phyloP scores from a whole-genome alignment of 2,888 invertebrate genomes.

The Autographa gamma region DNA sequence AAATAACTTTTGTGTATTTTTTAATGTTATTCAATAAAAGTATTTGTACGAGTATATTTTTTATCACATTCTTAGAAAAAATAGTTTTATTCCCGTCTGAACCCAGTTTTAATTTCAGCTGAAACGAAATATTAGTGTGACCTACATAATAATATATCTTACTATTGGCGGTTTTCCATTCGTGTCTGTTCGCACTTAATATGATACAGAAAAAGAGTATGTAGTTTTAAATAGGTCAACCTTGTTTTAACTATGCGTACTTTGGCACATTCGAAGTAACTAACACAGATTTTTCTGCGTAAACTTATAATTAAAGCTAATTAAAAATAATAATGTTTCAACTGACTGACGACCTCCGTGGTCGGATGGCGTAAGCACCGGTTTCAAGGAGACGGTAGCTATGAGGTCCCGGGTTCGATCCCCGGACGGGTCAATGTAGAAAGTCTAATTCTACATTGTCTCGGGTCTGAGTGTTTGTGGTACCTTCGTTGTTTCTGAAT shows the following conservation, averaged over 20 bases:
- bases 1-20: no score
- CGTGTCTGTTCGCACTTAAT: background rate
- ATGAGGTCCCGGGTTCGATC: no score
- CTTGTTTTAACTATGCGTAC: background rate
- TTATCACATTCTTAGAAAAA: no score
- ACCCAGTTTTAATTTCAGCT: background rate
- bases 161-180: background rate
- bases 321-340: background rate
- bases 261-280: background rate
- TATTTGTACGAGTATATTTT: no score
- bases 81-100: background rate
- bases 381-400: no score
- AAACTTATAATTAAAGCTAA: background rate
- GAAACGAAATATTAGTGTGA: slow-evolving; percentile 4
- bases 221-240: slow-evolving; percentile 2
- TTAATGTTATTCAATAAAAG: no score
- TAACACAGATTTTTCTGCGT: background rate
- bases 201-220: background rate
- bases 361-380: no score
- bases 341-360: no score
- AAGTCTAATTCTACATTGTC: no score
- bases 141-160: background rate
- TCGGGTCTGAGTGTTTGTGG: no score
- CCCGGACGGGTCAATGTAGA: no score
- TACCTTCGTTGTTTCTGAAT: no score